phyloP scores from a whole-genome alignment of 1,140 invertebrate genomes.

The Ladona fulva region DNA sequence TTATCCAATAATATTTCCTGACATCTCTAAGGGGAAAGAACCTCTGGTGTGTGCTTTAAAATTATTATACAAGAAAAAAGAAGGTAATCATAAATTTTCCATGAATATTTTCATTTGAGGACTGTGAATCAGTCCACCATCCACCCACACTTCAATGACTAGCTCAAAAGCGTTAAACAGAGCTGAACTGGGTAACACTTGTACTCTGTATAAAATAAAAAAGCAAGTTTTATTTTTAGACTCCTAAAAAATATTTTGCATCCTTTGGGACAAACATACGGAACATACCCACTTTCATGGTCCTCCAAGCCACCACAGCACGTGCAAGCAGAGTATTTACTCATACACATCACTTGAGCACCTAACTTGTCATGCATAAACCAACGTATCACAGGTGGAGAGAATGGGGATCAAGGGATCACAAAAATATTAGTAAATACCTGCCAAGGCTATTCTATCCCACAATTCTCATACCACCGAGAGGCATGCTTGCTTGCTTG shows the following conservation, averaged over 20 bases:
- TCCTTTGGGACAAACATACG: not conserved
- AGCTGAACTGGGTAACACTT: slow-evolving; percentile 4
- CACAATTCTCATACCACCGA: not conserved
- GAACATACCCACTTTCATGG: not conserved
- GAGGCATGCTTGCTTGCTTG: not conserved
- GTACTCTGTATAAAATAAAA: slow-evolving; percentile 7
- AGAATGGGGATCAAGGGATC: not conserved
- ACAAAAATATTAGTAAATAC: slow-evolving; percentile 11
- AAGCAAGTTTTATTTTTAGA: not conserved
- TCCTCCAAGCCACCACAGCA: not conserved
- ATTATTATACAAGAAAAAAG: slow-evolving; percentile 1
- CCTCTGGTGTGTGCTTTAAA: not conserved
- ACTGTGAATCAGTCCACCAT: not conserved
- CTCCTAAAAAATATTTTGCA: not conserved
- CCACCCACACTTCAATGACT: slow-evolving; percentile 7
- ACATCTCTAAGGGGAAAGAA: not conserved
- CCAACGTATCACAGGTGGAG: slow-evolving; percentile 2
- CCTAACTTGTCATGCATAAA: slow-evolving; percentile 6
- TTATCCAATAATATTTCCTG: not conserved
- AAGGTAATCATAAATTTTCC: not conserved
- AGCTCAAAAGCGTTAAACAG: slow-evolving; percentile 9
- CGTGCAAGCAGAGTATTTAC: not conserved
- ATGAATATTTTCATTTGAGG: not conserved
- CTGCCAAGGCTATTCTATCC: not conserved
- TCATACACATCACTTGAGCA: not conserved